These are phyloP conservation scores for Incurvaria masculella DNA, from an alignment of 2,888 invertebrate genomes.

Conservation along the genomic window DNA sequence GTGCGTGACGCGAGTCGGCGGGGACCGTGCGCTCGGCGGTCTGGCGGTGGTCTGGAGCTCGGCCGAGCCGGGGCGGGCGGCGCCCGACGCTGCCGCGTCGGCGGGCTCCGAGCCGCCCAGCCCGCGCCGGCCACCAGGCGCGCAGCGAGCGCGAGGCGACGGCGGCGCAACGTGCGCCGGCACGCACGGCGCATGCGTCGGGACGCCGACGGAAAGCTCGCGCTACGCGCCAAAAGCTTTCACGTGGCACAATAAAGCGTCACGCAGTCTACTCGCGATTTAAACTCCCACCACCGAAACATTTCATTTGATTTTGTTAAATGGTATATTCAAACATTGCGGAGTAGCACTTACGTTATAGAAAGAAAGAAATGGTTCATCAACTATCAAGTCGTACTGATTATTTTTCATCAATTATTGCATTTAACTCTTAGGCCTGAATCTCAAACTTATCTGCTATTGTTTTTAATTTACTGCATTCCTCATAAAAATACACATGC, in stretches of 20 bases:
- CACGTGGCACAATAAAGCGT: conserved; percentile 23
- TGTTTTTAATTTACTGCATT: too few species aligned
- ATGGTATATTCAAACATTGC: too few species aligned
- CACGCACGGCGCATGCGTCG: conserved; percentile 43
- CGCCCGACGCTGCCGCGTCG: conserved; percentile 43
- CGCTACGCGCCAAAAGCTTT: conserved; percentile 9
- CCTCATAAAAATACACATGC: too few species aligned
- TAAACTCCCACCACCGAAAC: too few species aligned
- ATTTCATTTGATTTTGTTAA: too few species aligned
- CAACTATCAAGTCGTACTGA: too few species aligned
- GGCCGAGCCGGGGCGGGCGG: conserved; percentile 24
- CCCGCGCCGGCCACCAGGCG: conserved; percentile 54
- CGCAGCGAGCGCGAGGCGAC: conserved; percentile 31
- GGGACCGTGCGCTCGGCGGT: conserved; percentile 35
- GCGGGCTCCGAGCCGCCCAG: conserved; percentile 33
- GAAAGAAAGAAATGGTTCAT: too few species aligned
- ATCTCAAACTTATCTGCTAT: too few species aligned
- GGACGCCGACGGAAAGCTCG: conserved; percentile 28
- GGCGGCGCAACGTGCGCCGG: conserved; percentile 35
- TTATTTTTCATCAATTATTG: too few species aligned
- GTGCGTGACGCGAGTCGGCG: not conserved
- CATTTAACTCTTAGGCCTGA: too few species aligned
- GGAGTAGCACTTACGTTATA: too few species aligned
- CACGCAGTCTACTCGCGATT: conserved; percentile 49
- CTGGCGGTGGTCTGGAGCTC: conserved; percentile 21